phyloP scores from a whole-genome alignment of 2,888 invertebrate species.

The Polydrusus tereticollis region DNA sequence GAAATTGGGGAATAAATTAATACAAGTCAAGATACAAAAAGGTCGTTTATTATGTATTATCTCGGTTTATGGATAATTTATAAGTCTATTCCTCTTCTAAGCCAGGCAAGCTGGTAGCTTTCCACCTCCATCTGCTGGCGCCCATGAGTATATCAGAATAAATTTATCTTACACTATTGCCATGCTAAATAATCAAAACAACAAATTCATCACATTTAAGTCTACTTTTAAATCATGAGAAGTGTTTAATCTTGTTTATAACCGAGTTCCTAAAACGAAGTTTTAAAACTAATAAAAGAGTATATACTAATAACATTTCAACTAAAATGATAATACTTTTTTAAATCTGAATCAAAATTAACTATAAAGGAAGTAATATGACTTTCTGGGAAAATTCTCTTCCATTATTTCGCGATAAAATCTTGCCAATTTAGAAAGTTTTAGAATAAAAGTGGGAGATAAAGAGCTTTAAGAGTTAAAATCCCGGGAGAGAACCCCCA shows the following conservation, averaged over 20 bases:
- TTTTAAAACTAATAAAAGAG: background rate
- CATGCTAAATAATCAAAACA: too few species aligned
- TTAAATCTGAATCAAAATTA: slow-evolving; percentile 32
- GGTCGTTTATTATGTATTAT: too few species aligned
- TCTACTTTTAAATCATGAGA: background rate
- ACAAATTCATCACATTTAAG: too few species aligned
- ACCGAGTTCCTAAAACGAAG: background rate
- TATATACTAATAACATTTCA: background rate
- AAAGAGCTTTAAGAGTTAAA: slow-evolving; percentile 34
- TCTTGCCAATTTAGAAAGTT: slow-evolving; percentile 43
- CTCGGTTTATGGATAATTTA: too few species aligned
- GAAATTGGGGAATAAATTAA: too few species aligned
- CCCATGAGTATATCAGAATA: too few species aligned
- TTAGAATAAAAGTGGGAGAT: slow-evolving; percentile 41
- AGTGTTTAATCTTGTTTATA: background rate
- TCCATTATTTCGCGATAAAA: slow-evolving; percentile 42
- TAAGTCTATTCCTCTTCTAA: too few species aligned
- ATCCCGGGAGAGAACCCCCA: slow-evolving; percentile 34
- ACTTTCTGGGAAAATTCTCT: slow-evolving; percentile 33
- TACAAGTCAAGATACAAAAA: too few species aligned
- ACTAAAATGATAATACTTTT: background rate
- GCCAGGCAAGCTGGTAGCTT: too few species aligned
- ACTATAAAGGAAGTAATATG: slow-evolving; percentile 40
- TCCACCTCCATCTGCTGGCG: too few species aligned
- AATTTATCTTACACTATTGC: too few species aligned